A percentile compares a stretch with the other conserved stretches of the same genome.
Conservation (phyloP, 2,888 invertebrate genomes). For the Caprella mutica region DNA sequence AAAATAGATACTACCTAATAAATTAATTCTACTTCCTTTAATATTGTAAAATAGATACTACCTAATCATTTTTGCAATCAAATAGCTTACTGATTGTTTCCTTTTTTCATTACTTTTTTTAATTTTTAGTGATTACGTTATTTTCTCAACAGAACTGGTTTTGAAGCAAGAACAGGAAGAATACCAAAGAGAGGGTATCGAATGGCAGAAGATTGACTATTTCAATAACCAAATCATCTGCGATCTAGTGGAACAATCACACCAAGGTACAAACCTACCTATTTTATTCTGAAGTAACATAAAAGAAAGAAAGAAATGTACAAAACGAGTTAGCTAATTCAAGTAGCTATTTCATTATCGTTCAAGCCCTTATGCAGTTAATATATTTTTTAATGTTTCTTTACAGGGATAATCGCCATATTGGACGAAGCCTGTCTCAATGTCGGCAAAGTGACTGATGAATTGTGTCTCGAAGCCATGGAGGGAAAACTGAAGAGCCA, state of each 20-base stretch:
- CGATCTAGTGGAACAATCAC: constrained; percentile 85
- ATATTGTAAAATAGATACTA: too few species aligned
- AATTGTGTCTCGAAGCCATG: constrained; percentile 79
- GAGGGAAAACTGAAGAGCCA: constrained; percentile 74
- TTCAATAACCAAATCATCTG: constrained; percentile 96
- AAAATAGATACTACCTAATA: too few species aligned
- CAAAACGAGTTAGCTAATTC: too few species aligned
- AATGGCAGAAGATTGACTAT: constrained; percentile 87
- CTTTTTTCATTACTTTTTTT: neutral
- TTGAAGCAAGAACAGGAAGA: constrained; percentile 97
- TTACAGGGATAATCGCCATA: constrained; percentile 73
- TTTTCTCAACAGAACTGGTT: constrained; percentile 62
- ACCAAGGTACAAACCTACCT: too few species aligned
- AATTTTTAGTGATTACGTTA: neutral
- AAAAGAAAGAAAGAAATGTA: too few species aligned
- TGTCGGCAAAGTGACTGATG: constrained; percentile 76
- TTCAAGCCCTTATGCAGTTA: too few species aligned
- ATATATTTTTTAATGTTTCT: too few species aligned
- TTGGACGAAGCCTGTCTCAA: constrained; percentile 95
- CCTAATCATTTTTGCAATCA: too few species aligned
- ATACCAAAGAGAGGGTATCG: constrained; percentile 86
- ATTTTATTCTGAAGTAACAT: too few species aligned
- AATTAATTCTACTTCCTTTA: too few species aligned
- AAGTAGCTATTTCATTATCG: too few species aligned
- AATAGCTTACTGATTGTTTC: too few species aligned